phyloP scores from a whole-genome alignment of 2,113 vertebrate species.

The Eonycteris spelaea region DNA sequence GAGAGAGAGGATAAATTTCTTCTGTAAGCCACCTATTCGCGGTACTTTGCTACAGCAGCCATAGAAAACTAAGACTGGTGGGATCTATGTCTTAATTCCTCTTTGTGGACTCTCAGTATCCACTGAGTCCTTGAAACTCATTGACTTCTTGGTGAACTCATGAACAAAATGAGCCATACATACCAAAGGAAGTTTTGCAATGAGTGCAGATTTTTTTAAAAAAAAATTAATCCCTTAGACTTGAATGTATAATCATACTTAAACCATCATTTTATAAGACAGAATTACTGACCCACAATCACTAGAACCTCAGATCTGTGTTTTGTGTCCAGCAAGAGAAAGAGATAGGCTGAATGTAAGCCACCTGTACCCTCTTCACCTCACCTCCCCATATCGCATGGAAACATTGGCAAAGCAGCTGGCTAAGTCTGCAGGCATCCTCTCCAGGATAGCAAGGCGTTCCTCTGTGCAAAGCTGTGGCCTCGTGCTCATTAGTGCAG shows the following conservation, averaged over 20 bases:
- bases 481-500: constrained; percentile 40
- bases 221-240: not conserved
- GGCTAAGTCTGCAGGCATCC: not conserved
- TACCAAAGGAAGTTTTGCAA: not conserved
- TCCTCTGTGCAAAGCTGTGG: constrained; percentile 1
- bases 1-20: not conserved
- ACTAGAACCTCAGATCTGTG: not conserved
- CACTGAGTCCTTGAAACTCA: not conserved
- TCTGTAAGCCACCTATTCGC: not conserved
- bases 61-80: not conserved
- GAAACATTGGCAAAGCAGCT: not conserved
- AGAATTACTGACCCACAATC: not conserved
- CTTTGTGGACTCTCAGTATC: not conserved
- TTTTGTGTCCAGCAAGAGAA: not conserved
- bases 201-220: not conserved
- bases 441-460: not conserved
- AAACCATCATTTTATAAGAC: not conserved
- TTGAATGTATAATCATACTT: not conserved
- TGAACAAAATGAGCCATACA: not conserved
- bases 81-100: not conserved
- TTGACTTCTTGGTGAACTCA: not conserved
- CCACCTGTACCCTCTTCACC: not conserved
- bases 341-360: not conserved
- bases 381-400: not conserved
- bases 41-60: not conserved